phyloP scores from a whole-genome alignment of 2,113 vertebrate species.

The Varanus salvator region DNA sequence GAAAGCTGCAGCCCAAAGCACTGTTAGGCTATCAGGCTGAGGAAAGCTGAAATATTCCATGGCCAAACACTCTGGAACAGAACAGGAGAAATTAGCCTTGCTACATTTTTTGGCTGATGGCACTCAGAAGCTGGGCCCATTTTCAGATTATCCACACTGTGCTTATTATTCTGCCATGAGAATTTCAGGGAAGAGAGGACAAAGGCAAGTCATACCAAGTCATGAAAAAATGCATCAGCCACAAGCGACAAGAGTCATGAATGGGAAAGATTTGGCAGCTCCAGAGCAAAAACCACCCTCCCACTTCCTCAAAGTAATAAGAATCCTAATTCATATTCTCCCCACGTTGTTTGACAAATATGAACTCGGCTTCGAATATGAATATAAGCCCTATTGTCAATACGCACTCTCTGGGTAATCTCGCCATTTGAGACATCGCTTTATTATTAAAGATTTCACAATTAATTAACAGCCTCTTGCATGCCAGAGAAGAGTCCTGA shows the following conservation, averaged over 20 bases:
- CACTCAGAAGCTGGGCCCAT: neutral
- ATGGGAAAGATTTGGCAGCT: constrained; percentile 1
- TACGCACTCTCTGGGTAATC: constrained; percentile 21
- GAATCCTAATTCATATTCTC: constrained; percentile 29
- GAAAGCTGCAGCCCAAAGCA: neutral
- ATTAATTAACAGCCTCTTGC: constrained; percentile 31
- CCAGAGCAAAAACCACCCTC: neutral
- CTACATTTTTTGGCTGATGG: neutral
- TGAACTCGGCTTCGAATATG: constrained; percentile 28
- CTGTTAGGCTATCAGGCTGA: no score
- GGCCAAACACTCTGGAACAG: neutral
- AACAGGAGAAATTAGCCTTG: neutral
- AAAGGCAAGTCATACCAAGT: constrained; percentile 7
- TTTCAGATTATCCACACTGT: neutral
- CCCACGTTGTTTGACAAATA: constrained; percentile 25
- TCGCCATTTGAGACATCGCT: constrained; percentile 25
- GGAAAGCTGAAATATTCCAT: neutral
- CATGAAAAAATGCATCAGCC: constrained; percentile 4
- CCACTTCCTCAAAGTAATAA: constrained; percentile 26
- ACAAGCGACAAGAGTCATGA: constrained; percentile 1
- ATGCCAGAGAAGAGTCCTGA: constrained; percentile 32
- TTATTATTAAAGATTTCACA: constrained; percentile 42
- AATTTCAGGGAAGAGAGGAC: neutral
- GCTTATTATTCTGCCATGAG: neutral
- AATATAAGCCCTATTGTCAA: constrained; percentile 35